Conservation (phyloP, 2,797 vertebrate genomes). For the Cetoscarus ocellatus region DNA sequence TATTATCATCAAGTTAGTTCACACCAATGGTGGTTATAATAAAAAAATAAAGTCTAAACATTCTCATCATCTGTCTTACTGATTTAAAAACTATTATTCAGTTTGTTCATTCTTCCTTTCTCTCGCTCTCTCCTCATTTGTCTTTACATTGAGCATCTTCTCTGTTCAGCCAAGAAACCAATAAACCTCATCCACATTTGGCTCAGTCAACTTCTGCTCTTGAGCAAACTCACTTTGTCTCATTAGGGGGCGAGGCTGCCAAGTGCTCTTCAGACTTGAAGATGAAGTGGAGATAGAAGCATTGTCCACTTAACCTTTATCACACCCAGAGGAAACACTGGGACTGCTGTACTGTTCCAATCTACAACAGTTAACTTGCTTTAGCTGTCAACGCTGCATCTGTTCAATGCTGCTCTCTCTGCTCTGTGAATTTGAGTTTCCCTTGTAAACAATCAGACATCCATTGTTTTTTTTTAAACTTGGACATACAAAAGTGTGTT, state of each 20-base stretch:
- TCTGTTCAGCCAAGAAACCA: conserved; percentile 8
- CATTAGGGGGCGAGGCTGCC: conserved; percentile 56
- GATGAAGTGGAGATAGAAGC: not conserved
- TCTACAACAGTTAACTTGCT: not conserved
- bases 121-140: conserved; percentile 18
- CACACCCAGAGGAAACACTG: not conserved
- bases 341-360: not conserved
- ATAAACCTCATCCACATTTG: conserved; percentile 48
- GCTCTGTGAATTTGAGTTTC: no score
- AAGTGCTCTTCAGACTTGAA: conserved; percentile 21
- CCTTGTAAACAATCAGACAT: no score
- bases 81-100: no score
- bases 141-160: conserved; percentile 13
- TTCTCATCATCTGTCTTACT: no score
- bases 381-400: not conserved
- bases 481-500: no score
- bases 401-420: not conserved
- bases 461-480: no score
- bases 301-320: not conserved
- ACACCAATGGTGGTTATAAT: no score
- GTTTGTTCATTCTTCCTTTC: not conserved
- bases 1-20: no score
- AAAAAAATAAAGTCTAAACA: no score
- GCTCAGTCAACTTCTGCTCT: conserved; percentile 45
- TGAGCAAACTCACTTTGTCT: conserved; percentile 68